Conservation (phyloP, 2,888 invertebrate genomes). For the Tipula lateralis region DNA sequence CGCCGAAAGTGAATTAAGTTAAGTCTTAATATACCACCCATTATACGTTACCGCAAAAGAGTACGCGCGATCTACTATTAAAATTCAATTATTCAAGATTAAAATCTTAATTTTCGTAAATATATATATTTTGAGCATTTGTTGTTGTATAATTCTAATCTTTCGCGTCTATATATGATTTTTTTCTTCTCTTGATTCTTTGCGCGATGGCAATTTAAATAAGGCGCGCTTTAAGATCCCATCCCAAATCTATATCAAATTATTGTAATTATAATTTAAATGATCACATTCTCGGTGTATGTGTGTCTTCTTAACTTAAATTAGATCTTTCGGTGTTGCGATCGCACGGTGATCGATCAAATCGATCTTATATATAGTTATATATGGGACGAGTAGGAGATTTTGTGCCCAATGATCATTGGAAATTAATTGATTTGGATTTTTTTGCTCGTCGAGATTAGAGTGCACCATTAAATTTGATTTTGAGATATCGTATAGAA, state of each 20-base stretch:
- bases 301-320: background rate
- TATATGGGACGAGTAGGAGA: too few species aligned
- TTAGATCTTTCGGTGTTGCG: background rate
- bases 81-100: slow-evolving; percentile 9
- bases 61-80: background rate
- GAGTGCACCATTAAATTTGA: background rate
- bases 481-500: background rate
- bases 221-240: background rate
- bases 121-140: background rate
- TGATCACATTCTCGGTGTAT: background rate
- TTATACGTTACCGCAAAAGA: background rate
- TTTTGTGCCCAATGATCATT: background rate
- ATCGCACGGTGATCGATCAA: background rate
- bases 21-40: background rate
- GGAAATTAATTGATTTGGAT: background rate
- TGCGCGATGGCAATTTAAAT: background rate
- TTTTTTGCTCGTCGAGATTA: background rate
- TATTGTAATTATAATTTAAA: slow-evolving; percentile 24
- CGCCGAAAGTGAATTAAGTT: background rate
- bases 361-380: too few species aligned
- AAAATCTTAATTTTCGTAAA: slow-evolving; percentile 3
- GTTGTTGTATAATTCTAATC: background rate
- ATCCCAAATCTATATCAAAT: slow-evolving; percentile 19
- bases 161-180: background rate
- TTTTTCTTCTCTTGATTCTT: background rate